Base-by-base conservation (phyloP, 2,113 vertebrate genomes). In the Pycnonotus jocosus region DNA sequence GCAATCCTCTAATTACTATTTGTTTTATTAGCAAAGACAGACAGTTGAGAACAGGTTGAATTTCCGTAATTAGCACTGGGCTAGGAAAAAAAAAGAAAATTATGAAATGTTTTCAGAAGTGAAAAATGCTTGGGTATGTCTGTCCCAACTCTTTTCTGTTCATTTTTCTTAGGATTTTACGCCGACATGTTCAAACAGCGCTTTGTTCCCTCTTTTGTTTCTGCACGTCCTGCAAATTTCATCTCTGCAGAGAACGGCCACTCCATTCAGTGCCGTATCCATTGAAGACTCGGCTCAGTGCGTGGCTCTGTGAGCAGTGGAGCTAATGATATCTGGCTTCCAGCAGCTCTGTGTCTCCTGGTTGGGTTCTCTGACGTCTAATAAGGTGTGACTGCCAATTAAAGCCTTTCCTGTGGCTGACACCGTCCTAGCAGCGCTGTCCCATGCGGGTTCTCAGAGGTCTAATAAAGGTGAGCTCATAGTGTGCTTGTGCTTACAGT, bases 321-420 rank as follows among this genome's bases (percentile, higher is more conserved):
- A 94, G 57, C 88, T 96, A 97, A 97, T 92, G 96, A 95, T 92
- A 95, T 19, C 92, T 66, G 95, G 86, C 83, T 96, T 78, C 96
- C 94, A 93, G 92, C 95, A 94, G 96, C 76, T 95, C 92, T 38
- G 76, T 37, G 64, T 66, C 90, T 95, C 72, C 79, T 92, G 82
- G 71, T 90, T 95, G 95, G 94, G 91, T 74, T 93, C 96, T 94
- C 88, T 86, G 92, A 81, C 47, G 2, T 95, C 91, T 96, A 92
- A 94, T 81, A 93, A 96, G 90, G 94, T 83, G 94, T 93, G 91
- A 86, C 90, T 95, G 94, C 92, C 96, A 96, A 97, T 97, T 97
- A 96, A 95, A 94, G 94, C 30, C 64, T 71, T 68, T 95, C 96
- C 94, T 81, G 94, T 96, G 92, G 96, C 88, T 97, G 96, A 50